A percentile compares a stretch with the other conserved stretches of the same genome.
Evolutionary conservation across 23 tunicate genomes (phyloP).

Genomic region (Styela clava): DNA sequence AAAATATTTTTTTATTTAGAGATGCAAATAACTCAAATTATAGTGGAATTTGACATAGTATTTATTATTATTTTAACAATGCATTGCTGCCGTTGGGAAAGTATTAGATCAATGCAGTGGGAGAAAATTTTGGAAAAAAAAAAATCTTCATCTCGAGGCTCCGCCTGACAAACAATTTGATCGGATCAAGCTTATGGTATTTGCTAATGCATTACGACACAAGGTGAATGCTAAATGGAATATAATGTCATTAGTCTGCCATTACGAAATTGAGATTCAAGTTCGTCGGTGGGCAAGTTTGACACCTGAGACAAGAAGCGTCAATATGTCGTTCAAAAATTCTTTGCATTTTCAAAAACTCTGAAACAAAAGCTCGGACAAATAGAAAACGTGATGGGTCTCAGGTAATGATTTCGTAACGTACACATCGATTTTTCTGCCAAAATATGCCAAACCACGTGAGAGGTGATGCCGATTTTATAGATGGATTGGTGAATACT

Average conservation of each 20-base stretch:
- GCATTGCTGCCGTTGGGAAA: too few relatives aligned
- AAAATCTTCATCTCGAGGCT: too few relatives aligned
- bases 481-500: neutral
- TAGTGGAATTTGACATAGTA: too few relatives aligned
- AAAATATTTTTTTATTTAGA: too few relatives aligned
- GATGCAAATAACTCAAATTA: too few relatives aligned
- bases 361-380: neutral
- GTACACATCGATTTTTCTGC: neutral
- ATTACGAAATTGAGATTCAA: slow-evolving; percentile 15
- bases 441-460: neutral
- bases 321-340: neutral
- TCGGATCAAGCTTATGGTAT: neutral
- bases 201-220: neutral
- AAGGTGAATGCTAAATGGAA: slow-evolving; percentile 11
- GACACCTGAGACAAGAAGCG: neutral
- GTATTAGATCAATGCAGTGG: too few relatives aligned
- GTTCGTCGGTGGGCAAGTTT: neutral
- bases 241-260: slow-evolving; percentile 15
- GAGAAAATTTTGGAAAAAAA: too few relatives aligned
- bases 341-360: neutral
- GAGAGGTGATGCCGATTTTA: neutral
- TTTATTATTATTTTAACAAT: too few relatives aligned
- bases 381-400: neutral
- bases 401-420: neutral
- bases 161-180: slow-evolving; percentile 1